Evolutionary conservation across 2,888 invertebrate genomes (phyloP), one percentile per base, ranked within the genome.

Genomic region (Chrysopilus asiliformis): DNA sequence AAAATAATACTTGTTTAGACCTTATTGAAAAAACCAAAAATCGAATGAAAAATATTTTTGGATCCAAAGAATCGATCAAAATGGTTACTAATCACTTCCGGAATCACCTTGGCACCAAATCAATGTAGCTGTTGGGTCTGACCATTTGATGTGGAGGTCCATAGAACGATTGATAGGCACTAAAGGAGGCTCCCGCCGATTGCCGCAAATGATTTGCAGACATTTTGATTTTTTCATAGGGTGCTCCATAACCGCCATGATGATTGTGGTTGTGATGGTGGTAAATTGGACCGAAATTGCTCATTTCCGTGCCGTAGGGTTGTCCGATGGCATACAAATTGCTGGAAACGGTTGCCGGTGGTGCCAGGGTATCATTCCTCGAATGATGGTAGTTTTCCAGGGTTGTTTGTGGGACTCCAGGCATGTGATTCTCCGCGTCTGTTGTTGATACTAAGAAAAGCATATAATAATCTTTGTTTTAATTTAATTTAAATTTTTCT

Each of bases 191-290:
- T 4, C 50, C 52, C n/a, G n/a, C n/a, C 15, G 46, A 29, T 39
- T 49, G 45, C 24, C 47, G 35, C 39, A 44, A 41, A 40, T 49
- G 49, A 35, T 44, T 43, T 13, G 46, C 31, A 15, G 45, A 33
- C 27, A 58, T 53, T 49, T 64, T 64, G 17, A 60, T 55, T 49
- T 64, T 64, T 32, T 64, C 64, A 45, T 64, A 64, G 10, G 64
- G 60, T 47, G 49, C 59, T 29, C 51, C 57, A 46, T 60, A 58
- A 6, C 40, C 33, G 9, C 37, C 40, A 37, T 47, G 44, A 16
- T 49, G 46, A 39, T 49, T 49, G 43, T 55, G 53, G 41, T 56
- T 53, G 38, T 57, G 53, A 44, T 58, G 59, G 47, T 64, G 63
- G 47, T 64, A 64, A 43, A 64, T 59, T 30, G 64, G 57, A 1